Percentiles rank a stretch among this genome's conserved stretches.
These are phyloP conservation scores for Ectemnius cavifrons DNA, from an alignment of 2,888 invertebrate species.

Conservation along the genomic window DNA sequence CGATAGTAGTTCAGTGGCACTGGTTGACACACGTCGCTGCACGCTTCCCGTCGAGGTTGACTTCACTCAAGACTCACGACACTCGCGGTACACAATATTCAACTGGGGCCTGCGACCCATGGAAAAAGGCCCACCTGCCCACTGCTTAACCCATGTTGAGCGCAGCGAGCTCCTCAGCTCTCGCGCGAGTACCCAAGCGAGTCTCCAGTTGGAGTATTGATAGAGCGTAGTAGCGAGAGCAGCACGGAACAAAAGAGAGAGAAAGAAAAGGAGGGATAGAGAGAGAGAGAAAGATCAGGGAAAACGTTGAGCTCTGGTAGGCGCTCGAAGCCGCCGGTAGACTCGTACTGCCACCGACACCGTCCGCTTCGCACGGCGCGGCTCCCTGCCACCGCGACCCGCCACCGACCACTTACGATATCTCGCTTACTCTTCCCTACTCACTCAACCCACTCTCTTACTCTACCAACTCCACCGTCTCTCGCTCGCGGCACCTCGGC, in stretches of 20 bases:
- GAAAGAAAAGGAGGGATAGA: neutral
- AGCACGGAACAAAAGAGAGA: slow-evolving; percentile 2
- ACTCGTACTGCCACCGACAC: slow-evolving; percentile 50
- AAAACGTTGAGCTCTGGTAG: slow-evolving; percentile 27
- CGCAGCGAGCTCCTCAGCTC: neutral
- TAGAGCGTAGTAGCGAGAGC: neutral
- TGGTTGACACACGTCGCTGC: slow-evolving; percentile 1
- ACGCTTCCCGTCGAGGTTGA: neutral
- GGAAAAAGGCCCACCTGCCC: slow-evolving; percentile 5
- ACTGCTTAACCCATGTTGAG: slow-evolving; percentile 53
- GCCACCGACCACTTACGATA: slow-evolving; percentile 40
- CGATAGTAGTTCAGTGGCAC: neutral
- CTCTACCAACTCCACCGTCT: slow-evolving; percentile 22
- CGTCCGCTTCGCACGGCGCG: slow-evolving; percentile 37
- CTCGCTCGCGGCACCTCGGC: slow-evolving; percentile 19
- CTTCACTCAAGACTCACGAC: slow-evolving; percentile 1
- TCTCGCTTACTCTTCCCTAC: slow-evolving; percentile 32
- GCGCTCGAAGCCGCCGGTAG: slow-evolving; percentile 54
- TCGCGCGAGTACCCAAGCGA: slow-evolving; percentile 1
- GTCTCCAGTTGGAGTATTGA: slow-evolving; percentile 2
- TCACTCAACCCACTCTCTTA: slow-evolving; percentile 23
- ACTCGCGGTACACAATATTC: slow-evolving; percentile 13
- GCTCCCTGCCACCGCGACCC: slow-evolving; percentile 49
- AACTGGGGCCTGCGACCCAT: neutral
- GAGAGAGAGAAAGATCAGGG: slow-evolving; percentile 10